phyloP scores from a whole-genome alignment of 1,140 invertebrate species.

The Onthophagus taurus region DNA sequence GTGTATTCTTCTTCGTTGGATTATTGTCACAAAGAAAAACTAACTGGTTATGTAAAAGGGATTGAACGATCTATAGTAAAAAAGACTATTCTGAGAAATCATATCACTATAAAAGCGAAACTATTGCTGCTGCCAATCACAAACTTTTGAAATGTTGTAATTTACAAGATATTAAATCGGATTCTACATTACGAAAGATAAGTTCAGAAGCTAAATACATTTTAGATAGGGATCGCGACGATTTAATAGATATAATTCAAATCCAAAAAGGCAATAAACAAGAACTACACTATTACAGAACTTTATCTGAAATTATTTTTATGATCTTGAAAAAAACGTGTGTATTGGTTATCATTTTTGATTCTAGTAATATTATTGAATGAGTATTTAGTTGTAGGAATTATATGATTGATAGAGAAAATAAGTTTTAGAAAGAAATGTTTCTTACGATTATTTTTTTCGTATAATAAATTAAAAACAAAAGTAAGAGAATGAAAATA shows the following conservation, averaged over 20 bases:
- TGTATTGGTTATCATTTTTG: no score
- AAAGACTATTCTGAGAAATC: conserved; percentile 2
- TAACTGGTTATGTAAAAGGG: conserved; percentile 2
- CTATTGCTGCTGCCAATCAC: neutral
- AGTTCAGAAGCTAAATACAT: conserved; percentile 3
- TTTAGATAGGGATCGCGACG: conserved; percentile 4
- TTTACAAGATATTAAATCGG: conserved; percentile 7
- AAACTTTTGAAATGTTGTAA: neutral
- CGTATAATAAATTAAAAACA: no score
- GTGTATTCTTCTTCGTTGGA: conserved; percentile 2
- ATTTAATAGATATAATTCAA: conserved; percentile 8
- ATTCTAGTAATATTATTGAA: no score
- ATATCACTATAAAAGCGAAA: conserved; percentile 6
- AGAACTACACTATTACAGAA: no score
- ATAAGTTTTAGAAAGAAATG: no score
- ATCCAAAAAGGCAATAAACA: no score
- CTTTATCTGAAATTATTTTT: no score
- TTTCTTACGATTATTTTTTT: no score
- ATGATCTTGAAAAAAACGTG: no score
- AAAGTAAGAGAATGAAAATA: no score
- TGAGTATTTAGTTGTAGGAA: no score
- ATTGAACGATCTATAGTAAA: conserved; percentile 7
- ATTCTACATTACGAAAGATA: conserved; percentile 6
- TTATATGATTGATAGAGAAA: no score
- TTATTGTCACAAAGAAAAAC: conserved; percentile 7